Evolutionary conservation across 1,140 invertebrate species (phyloP).

Genomic region (roundworm (Caenorhabditis elegans)): DNA sequence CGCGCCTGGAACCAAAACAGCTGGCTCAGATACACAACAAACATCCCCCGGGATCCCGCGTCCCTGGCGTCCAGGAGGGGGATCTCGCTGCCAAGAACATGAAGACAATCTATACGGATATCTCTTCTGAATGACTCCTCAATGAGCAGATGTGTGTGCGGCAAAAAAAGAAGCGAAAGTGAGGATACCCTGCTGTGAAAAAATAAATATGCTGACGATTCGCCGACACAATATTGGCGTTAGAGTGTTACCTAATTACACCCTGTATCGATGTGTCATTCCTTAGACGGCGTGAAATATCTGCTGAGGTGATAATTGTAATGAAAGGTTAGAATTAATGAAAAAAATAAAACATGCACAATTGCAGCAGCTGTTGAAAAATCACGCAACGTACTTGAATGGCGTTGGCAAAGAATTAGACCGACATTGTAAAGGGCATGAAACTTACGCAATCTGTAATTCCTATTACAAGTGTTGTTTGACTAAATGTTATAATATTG

Average conservation of each 20-base stretch:
- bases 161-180: not conserved
- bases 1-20: conserved; percentile 21
- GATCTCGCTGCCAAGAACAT: conserved; percentile 4
- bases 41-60: too few species aligned
- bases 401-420: not conserved
- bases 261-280: not conserved
- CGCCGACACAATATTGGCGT: not conserved
- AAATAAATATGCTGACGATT: not conserved
- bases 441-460: not conserved
- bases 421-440: not conserved
- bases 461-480: too few species aligned
- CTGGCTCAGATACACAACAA: conserved; percentile 28
- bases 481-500: too few species aligned
- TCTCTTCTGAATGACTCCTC: not conserved
- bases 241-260: not conserved
- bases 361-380: not conserved
- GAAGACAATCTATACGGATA: conserved; percentile 19
- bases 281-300: not conserved
- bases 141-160: not conserved
- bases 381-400: not conserved
- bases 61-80: too few species aligned
- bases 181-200: not conserved
- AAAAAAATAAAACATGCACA: not conserved
- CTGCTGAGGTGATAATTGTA: conserved; percentile 1
- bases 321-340: not conserved